Conservation (phyloP, 2,113 vertebrate genomes). For the Halichoerus grypus region DNA sequence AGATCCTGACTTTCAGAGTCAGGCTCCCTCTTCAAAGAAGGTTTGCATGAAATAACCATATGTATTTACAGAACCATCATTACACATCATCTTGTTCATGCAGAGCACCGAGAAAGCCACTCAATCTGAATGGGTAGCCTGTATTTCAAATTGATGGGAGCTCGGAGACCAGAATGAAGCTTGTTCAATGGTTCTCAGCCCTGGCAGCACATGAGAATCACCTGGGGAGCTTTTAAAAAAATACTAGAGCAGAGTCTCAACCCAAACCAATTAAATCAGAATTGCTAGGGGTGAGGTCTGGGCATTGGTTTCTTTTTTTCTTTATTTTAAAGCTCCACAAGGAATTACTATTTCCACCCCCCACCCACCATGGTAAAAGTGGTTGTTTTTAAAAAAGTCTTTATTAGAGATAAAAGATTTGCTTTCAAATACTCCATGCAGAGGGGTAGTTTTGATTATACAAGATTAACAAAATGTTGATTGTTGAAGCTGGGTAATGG, state of each 20-base stretch:
- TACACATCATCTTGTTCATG: neutral
- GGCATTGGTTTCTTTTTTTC: neutral
- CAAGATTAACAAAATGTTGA: constrained; percentile 18
- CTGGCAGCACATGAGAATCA: constrained; percentile 14
- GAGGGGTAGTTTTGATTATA: neutral
- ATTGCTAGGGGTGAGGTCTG: neutral
- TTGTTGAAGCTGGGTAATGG: neutral
- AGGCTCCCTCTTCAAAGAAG: neutral
- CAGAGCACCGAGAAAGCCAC: neutral
- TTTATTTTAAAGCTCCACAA: neutral
- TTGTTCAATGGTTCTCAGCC: neutral
- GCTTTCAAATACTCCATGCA: constrained; percentile 14
- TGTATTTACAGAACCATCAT: neutral
- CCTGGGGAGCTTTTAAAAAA: constrained; percentile 31
- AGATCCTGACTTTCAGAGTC: constrained; percentile 20
- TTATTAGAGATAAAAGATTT: constrained; percentile 6
- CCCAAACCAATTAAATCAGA: constrained; percentile 58
- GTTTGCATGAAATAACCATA: neutral
- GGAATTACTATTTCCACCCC: constrained; percentile 5
- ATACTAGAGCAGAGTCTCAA: neutral
- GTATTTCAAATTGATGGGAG: constrained; percentile 1
- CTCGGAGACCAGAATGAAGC: constrained; percentile 13
- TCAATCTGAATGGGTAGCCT: neutral
- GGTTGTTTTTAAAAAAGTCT: neutral
- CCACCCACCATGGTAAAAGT: neutral